A percentile compares a stretch with the other conserved stretches of the same genome.
These are phyloP conservation scores for Tachina grossa DNA, from an alignment of 2,888 invertebrate species.

Conservation along the genomic window DNA sequence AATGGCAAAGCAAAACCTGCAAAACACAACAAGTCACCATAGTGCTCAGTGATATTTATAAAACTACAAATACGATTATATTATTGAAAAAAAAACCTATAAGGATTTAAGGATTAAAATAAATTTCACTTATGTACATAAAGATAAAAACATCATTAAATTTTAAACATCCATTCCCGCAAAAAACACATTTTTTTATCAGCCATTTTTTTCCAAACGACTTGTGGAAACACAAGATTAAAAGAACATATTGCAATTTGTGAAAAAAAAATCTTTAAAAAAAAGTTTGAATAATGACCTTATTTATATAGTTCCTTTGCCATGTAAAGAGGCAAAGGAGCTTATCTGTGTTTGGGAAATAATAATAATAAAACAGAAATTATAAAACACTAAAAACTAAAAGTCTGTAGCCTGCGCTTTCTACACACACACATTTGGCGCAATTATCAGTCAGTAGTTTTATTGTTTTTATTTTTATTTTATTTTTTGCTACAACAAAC, in stretches of 20 bases:
- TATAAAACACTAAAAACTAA: slow-evolving; percentile 39
- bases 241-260: slow-evolving; percentile 57
- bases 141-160: slow-evolving; percentile 43
- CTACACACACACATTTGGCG: slow-evolving; percentile 16
- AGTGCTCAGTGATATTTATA: not conserved
- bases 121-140: not conserved
- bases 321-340: not conserved
- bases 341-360: slow-evolving; percentile 42
- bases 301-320: slow-evolving; percentile 25
- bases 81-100: not conserved
- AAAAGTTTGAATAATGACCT: slow-evolving; percentile 56
- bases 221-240: slow-evolving; percentile 45
- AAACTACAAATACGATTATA: not conserved
- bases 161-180: slow-evolving; percentile 9
- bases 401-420: slow-evolving; percentile 1
- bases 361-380: slow-evolving; percentile 37
- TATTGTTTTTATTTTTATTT: not conserved
- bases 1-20: not conserved
- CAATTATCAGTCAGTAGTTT: slow-evolving; percentile 46
- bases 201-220: slow-evolving; percentile 21
- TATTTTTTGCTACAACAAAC: not conserved
- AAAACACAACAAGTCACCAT: not conserved
- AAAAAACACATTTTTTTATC: slow-evolving; percentile 50
- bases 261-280: not conserved
- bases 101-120: not conserved